Base-by-base conservation (phyloP, 1,140 invertebrate genomes). In the Ceratosolen fusciceps region DNA sequence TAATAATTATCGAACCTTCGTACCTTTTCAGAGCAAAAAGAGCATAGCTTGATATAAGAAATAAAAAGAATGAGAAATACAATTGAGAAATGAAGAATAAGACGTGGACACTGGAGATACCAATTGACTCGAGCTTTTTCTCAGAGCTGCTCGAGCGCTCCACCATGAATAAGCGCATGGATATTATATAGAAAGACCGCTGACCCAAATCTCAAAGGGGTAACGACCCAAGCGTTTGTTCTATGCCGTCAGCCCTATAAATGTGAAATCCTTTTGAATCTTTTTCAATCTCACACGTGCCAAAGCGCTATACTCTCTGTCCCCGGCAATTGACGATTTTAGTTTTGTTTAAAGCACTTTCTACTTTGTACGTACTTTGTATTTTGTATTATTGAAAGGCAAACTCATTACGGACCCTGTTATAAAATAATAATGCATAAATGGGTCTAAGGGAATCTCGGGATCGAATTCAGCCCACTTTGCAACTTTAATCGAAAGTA, bases 171-270 rank as follows among this genome's bases (percentile, higher is more conserved):
- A 52, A 29, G 26, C 24, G 24, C 68, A 16, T 71, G 47, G n/a
- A 39, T 43, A 39, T 26, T 43, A 24, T 58, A 1, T 60, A 58
- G 37, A 60, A 37, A 19, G 37, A 74, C 56, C 37, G n/a, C 34
- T 74, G 29, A 74, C 72, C 72, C 54, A 74, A 74, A 60, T 74
- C 56, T 8, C n/a, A 74, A 60, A 60, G 52, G 56, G 72, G 72
- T 74, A 74, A 74, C 56, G 72, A 74, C 72, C 56, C 54, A 37
- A 56, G 2, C 1, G 24, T 68, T 29, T 47, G n/a, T 68, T 47
- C n/a, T 26, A 29, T 43, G 19, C 24, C 39, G 39, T 16, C 39
- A 19, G 21, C 8, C 56, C 16, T 62, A 37, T 24, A n/a, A 31
- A 62, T 34, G 12, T 34, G 19, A 65, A 65, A 65, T 65, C 19